Evolutionary conservation across 2,797 vertebrate species (phyloP).

Genomic region (Mormyrops attenuatus): DNA sequence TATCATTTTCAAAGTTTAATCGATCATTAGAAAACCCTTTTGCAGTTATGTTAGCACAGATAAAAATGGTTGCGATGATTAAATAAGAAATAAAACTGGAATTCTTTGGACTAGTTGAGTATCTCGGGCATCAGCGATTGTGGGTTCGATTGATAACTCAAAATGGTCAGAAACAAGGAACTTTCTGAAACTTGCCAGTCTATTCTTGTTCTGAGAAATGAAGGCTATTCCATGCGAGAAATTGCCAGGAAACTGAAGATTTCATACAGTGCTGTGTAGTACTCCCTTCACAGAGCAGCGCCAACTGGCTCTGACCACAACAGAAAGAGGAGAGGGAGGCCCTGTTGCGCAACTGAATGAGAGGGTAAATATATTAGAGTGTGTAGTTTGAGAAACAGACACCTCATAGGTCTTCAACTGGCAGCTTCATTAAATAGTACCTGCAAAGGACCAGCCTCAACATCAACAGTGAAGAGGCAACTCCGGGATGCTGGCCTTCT

Average conservation of each 20-base stretch:
- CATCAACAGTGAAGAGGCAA: not conserved
- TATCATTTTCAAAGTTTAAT: not conserved
- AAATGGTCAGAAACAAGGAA: not conserved
- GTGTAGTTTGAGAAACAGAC: not conserved
- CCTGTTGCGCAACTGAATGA: not conserved
- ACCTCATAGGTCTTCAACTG: not conserved
- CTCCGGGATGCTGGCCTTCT: not conserved
- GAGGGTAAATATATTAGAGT: not conserved
- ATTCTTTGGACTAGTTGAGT: not conserved
- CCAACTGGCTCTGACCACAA: not conserved
- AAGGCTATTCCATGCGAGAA: not conserved
- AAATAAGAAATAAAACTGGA: not conserved
- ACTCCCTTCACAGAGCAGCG: not conserved
- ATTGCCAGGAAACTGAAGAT: no score
- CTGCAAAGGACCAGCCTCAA: not conserved
- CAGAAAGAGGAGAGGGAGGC: not conserved
- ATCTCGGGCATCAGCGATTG: not conserved
- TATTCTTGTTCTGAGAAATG: not conserved
- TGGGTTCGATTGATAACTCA: not conserved
- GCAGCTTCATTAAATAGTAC: not conserved
- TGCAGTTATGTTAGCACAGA: not conserved
- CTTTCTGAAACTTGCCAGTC: not conserved
- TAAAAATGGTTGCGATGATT: not conserved
- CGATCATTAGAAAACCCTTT: not conserved
- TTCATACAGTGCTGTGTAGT: no score